Percentiles rank a stretch among this genome's conserved stretches.
These are phyloP conservation scores for Callipepla squamata DNA, from an alignment of 2,113 vertebrate species.

Conservation along the genomic window DNA sequence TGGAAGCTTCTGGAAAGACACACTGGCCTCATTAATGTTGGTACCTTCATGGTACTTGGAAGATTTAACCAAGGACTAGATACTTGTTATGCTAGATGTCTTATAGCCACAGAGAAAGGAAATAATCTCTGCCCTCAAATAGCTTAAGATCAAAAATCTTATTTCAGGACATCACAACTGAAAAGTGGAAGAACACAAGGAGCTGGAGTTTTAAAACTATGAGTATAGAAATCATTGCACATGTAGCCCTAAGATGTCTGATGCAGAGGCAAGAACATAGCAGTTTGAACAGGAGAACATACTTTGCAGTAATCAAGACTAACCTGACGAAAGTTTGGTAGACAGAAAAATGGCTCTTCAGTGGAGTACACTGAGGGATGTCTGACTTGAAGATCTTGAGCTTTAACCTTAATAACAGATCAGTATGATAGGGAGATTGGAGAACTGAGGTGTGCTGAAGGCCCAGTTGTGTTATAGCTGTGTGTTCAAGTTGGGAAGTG, in stretches of 20 bases:
- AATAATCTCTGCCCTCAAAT: accelerated
- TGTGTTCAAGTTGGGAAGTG: not conserved
- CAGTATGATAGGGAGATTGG: accelerated
- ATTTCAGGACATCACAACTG: not conserved
- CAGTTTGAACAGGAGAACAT: accelerated
- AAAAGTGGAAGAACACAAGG: not conserved
- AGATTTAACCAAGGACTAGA: not conserved
- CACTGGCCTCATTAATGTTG: not conserved
- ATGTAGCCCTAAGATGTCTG: not conserved
- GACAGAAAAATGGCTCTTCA: not conserved
- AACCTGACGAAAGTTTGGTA: not conserved
- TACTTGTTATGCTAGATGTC: accelerated
- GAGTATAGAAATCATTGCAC: not conserved
- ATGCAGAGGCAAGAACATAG: not conserved
- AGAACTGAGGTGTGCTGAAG: not conserved
- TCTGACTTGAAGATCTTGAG: not conserved
- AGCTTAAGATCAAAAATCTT: not conserved
- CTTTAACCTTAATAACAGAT: not conserved
- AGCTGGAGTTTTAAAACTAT: not conserved
- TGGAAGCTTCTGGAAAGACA: not conserved
- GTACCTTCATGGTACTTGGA: not conserved
- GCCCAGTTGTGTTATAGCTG: accelerated
- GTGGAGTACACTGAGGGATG: not conserved
- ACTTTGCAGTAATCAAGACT: not conserved
- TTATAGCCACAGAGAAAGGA: not conserved